Conservation (phyloP, 2,113 vertebrate genomes). For the Agelaius tricolor region DNA sequence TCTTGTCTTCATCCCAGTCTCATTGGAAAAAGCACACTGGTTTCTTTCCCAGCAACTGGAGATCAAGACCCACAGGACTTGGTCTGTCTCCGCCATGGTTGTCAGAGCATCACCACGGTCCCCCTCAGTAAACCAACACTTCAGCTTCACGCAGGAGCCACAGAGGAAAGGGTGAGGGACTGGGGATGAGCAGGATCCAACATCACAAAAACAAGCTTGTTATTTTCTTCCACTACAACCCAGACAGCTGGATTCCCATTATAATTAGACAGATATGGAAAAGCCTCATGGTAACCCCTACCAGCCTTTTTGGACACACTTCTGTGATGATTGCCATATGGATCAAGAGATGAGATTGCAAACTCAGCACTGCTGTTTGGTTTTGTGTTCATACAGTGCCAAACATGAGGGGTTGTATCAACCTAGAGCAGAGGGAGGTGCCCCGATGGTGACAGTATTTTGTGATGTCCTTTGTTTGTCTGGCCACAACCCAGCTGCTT, state of each 20-base stretch:
- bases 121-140: background rate
- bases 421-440: background rate
- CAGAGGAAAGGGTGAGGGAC: background rate
- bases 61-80: background rate
- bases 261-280: background rate
- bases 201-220: background rate
- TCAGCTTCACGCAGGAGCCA: background rate
- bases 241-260: background rate
- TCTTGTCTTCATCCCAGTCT: background rate
- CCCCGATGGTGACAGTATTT: background rate
- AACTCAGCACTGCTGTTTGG: background rate
- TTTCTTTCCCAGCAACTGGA: background rate
- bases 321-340: background rate
- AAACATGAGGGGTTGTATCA: background rate
- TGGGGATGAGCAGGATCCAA: background rate
- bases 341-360: background rate
- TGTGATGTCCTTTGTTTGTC: background rate
- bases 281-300: background rate
- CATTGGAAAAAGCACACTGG: background rate
- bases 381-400: background rate
- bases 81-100: fast-evolving
- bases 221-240: background rate
- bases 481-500: background rate
- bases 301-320: background rate
- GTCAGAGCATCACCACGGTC: background rate